Evolutionary conservation across 2,113 vertebrate genomes (phyloP), one percentile per base, ranked within the genome.

Genomic region (Fukomys damarensis): DNA sequence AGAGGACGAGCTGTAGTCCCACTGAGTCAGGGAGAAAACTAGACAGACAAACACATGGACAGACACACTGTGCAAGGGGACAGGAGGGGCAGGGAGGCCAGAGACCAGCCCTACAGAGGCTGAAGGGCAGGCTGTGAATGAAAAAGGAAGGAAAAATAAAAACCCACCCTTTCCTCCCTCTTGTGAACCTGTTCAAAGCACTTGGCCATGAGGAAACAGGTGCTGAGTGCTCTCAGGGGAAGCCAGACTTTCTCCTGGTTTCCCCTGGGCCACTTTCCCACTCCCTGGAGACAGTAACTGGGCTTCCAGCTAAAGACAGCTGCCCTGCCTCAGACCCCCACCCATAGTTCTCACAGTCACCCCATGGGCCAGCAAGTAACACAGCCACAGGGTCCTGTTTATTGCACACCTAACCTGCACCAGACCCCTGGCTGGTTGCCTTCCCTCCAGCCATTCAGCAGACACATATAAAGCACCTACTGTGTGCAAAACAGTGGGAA

Each of bases 141-240:
- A 43, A 86, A 98, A 97, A 90, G 97, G 94, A 97, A 89, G 93
- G 93, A 95, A 96, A 96, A 95, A 86, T 81, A 93, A 56, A 94
- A 30, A 81, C 87, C 94, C 98, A 12, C 97, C 95, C 95, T 97
- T 97, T 96, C 97, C 96, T 97, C 79, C 92, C 94, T 93, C 96
- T 86, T 90, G 65, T 80, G 93, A 97, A 93, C 86, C 89, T 88
- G 93, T 80, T 93, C 89, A 85, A 88, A 93, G 94, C 54, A n/a
- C 93, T 92, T 24, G 96, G 8, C 79, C 49, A 2, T 10, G 79
- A 97, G 97, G 97, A 97, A 97, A 96, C 97, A 97, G 97, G 94
- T 97, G 97, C 85, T 77, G 24, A 84, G 91, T 20, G 54, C 68
- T 87, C 83, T 80, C 14, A 2, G n/a, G 68, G 52, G 43, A n/a